These are phyloP conservation scores for Mastacembelus armatus DNA, from an alignment of 2,797 vertebrate genomes.

Conservation along the genomic window DNA sequence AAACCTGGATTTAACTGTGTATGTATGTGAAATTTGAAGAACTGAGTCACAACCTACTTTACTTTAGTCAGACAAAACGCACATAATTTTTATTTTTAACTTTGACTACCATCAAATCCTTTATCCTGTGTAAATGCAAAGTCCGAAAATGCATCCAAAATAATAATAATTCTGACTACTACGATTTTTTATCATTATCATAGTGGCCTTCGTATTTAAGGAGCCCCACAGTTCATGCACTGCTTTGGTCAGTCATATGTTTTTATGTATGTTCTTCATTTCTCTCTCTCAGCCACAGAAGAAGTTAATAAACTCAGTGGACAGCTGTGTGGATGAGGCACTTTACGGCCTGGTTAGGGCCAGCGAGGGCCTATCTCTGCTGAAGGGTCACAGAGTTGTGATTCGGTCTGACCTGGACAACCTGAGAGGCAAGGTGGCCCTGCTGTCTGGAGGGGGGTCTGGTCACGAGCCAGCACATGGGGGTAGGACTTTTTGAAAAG, in stretches of 20 bases:
- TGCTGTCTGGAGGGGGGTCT: conserved; percentile 93
- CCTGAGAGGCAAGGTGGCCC: conserved; percentile 87
- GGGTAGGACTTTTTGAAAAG: conserved; percentile 71
- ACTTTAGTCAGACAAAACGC: neutral
- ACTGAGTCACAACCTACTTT: neutral
- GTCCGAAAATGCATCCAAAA: no score
- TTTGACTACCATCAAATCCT: neutral
- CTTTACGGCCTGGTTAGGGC: conserved; percentile 85
- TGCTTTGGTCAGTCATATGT: no score
- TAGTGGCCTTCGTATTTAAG: no score
- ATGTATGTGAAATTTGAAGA: neutral
- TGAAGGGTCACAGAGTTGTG: conserved; percentile 89
- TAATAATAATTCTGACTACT: no score
- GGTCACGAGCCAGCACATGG: conserved; percentile 95
- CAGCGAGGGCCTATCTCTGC: conserved; percentile 80
- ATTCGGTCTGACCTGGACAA: conserved; percentile 85
- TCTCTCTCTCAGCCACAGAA: conserved; percentile 69
- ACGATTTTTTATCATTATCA: no score
- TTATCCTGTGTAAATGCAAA: neutral
- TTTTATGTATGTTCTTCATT: fast-evolving
- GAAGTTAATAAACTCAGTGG: conserved; percentile 88
- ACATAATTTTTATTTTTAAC: neutral
- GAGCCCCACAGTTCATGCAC: no score
- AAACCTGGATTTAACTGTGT: neutral
- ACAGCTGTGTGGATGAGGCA: conserved; percentile 89